phyloP scores from a whole-genome alignment of 2,888 invertebrate genomes.

The Brassicogethes aeneus region DNA sequence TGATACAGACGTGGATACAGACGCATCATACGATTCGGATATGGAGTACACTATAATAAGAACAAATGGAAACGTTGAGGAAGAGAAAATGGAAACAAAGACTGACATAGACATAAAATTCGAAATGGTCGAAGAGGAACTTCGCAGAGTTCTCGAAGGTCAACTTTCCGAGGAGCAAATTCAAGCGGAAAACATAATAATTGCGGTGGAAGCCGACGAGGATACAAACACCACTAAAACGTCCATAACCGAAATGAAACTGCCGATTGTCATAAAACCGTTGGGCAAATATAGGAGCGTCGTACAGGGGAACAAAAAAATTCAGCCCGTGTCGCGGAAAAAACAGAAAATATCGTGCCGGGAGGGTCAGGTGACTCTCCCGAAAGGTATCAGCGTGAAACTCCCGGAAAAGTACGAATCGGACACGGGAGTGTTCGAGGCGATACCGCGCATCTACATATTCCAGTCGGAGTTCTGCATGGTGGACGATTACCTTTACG shows the following conservation, averaged over 20 bases:
- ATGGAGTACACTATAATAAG: no score
- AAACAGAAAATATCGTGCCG: background rate
- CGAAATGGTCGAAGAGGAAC: slow-evolving; percentile 19
- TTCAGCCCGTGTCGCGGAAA: background rate
- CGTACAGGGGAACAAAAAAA: slow-evolving; percentile 2
- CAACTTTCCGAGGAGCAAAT: slow-evolving; percentile 19
- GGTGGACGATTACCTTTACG: slow-evolving; percentile 31
- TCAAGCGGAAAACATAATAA: slow-evolving; percentile 24
- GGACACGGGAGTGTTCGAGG: slow-evolving; percentile 21
- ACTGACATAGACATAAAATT: slow-evolving; percentile 10
- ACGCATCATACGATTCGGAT: background rate
- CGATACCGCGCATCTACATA: slow-evolving; percentile 19
- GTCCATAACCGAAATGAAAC: slow-evolving; percentile 7
- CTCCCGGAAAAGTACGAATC: slow-evolving; percentile 20
- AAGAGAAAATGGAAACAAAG: no score
- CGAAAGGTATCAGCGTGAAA: slow-evolving; percentile 17
- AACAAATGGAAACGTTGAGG: no score
- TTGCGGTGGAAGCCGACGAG: slow-evolving; percentile 22
- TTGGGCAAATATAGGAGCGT: slow-evolving; percentile 3
- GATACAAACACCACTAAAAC: slow-evolving; percentile 9
- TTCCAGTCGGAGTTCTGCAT: slow-evolving; percentile 25
- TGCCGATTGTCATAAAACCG: slow-evolving; percentile 13
- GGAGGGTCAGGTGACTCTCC: slow-evolving; percentile 8
- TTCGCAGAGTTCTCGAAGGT: slow-evolving; percentile 20
- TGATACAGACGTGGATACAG: background rate